These are phyloP conservation scores for Xenops minutus DNA, from an alignment of 2,797 vertebrate species.

Conservation along the genomic window DNA sequence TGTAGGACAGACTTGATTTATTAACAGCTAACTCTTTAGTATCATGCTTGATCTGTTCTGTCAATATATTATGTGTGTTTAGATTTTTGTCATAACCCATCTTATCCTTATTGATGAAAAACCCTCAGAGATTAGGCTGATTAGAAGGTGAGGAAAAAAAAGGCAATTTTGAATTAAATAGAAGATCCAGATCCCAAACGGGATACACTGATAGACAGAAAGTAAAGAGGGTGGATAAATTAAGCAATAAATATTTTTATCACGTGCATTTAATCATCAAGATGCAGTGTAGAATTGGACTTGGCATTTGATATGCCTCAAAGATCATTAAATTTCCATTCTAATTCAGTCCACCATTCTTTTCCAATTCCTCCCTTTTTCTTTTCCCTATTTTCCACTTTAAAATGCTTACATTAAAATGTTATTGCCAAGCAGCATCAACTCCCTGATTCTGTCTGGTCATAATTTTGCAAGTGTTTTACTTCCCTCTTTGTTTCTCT, in stretches of 20 bases:
- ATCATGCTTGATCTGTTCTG: neutral
- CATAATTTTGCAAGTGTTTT: neutral
- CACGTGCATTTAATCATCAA: neutral
- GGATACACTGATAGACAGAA: neutral
- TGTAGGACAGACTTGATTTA: neutral
- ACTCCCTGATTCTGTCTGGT: neutral
- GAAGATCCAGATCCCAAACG: neutral
- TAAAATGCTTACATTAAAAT: neutral
- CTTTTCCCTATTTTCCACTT: neutral
- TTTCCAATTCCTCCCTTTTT: neutral
- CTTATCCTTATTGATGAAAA: neutral
- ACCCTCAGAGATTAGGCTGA: neutral
- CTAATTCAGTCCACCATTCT: neutral
- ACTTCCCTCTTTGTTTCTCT: neutral
- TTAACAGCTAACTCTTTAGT: neutral
- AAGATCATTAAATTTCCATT: neutral
- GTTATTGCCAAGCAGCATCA: neutral
- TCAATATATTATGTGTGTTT: neutral
- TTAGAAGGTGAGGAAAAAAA: neutral
- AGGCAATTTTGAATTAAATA: neutral
- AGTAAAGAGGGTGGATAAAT: neutral
- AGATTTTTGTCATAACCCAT: neutral
- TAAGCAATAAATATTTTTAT: neutral
- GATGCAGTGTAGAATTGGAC: neutral
- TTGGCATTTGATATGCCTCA: neutral